Conservation (phyloP, 2,113 vertebrate species). For the Festucalex cinctus region DNA sequence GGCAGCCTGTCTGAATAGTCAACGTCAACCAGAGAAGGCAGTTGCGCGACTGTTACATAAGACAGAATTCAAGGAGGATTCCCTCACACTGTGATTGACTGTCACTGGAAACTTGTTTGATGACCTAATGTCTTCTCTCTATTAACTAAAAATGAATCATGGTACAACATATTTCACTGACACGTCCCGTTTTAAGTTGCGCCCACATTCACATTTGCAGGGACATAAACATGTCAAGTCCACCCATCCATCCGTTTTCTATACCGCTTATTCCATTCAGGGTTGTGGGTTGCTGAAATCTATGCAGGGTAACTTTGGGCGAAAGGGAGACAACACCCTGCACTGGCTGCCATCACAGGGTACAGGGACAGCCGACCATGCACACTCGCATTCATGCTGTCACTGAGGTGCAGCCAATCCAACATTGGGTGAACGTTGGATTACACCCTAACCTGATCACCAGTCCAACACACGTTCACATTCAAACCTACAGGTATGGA, state of each 20-base stretch:
- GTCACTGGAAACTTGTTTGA: slow-evolving; percentile 34
- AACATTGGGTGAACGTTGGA: too few relatives aligned
- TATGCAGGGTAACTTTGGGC: background rate
- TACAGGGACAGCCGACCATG: background rate
- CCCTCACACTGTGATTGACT: slow-evolving; percentile 20
- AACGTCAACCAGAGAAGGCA: background rate
- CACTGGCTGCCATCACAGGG: background rate
- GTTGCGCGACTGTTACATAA: slow-evolving; percentile 15
- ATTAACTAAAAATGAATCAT: slow-evolving; percentile 21
- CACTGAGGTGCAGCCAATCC: too few relatives aligned
- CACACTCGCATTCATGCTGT: background rate
- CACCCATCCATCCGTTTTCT: background rate
- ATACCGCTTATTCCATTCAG: background rate
- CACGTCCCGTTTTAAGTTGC: slow-evolving; percentile 12
- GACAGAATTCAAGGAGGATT: slow-evolving; percentile 29
- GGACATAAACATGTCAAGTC: slow-evolving; percentile 7
- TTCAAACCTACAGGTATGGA: too few relatives aligned
- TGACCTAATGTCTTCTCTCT: slow-evolving; percentile 35
- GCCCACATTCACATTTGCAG: background rate
- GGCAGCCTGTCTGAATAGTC: background rate
- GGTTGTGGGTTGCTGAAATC: background rate
- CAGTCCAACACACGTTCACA: too few relatives aligned
- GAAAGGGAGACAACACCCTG: background rate
- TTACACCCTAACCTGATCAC: too few relatives aligned
- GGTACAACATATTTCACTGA: slow-evolving; percentile 23